Percentiles rank a stretch among this genome's conserved stretches.
phyloP scores from a whole-genome alignment of 1,140 invertebrate species.

The Cyrtorhinus lividipennis region DNA sequence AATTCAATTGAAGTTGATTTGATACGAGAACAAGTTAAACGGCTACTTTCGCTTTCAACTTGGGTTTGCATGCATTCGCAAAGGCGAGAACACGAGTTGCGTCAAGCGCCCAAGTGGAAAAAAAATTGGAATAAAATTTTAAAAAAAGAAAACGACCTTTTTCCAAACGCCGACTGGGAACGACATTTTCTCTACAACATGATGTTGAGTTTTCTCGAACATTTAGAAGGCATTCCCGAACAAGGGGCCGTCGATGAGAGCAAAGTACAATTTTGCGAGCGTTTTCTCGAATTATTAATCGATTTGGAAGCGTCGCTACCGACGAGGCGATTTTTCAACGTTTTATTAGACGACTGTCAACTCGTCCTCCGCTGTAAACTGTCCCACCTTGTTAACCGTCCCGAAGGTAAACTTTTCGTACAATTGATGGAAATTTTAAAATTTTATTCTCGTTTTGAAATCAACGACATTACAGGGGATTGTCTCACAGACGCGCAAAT shows the following conservation, averaged over 20 bases:
- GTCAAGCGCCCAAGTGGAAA: slow-evolving; percentile 70
- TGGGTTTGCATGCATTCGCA: slow-evolving; percentile 79
- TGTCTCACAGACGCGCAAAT: slow-evolving; percentile 87
- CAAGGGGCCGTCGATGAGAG: slow-evolving; percentile 34
- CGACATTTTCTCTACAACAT: slow-evolving; percentile 72
- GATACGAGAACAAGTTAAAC: slow-evolving; percentile 81
- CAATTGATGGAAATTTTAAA: slow-evolving; percentile 92
- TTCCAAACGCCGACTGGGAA: slow-evolving; percentile 69
- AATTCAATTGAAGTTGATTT: slow-evolving; percentile 93
- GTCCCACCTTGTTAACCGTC: slow-evolving; percentile 52
- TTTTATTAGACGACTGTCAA: slow-evolving; percentile 87
- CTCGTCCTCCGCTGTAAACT: slow-evolving; percentile 80
- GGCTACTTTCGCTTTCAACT: slow-evolving; percentile 82
- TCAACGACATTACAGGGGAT: slow-evolving; percentile 91
- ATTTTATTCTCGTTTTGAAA: slow-evolving; percentile 95
- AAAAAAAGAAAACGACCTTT: slow-evolving; percentile 63
- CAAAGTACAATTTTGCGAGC: slow-evolving; percentile 71
- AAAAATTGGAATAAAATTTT: slow-evolving; percentile 85
- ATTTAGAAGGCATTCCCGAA: slow-evolving; percentile 61
- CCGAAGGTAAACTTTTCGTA: slow-evolving; percentile 81
- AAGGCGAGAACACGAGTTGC: slow-evolving; percentile 71
- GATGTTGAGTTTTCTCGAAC: slow-evolving; percentile 78
- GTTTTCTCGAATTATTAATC: slow-evolving; percentile 90
- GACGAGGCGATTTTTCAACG: slow-evolving; percentile 92
- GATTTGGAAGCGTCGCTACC: slow-evolving; percentile 90